Base-by-base conservation (phyloP, 2,888 invertebrate genomes). In the Ophion ventricosus region DNA sequence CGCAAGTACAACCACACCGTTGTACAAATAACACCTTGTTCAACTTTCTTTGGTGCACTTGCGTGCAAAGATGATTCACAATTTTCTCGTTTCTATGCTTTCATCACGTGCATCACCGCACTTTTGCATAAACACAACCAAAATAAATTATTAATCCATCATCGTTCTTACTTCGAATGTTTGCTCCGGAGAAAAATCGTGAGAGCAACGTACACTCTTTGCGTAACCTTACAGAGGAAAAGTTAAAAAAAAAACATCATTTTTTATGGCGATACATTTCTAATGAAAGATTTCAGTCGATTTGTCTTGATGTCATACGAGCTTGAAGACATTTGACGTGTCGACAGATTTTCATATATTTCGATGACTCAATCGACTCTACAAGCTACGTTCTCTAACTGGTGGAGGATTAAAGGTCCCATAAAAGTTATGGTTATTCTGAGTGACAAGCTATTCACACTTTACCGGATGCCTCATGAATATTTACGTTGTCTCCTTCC, bases 1-100 rank as follows among this genome's bases (percentile, higher is more conserved):
- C 23, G 70, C 29, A 56, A 29, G 35, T 35, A 23, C 29, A 57
- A 81, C 81, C 76, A 70, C 81, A 72, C 76, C 61, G 76, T 74
- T 56, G 54, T 40, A 26, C 40, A 66, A 40, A 73, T 64, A 8
- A 29, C 54, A 56, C 35, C 23, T 40, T 35, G 40, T 66, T 25
- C 49, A 59, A 43, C n/a, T 66, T 25, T 26, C 26, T 67, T 17
- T 20, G 29, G 5, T 23, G 43, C 40, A 43, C 29, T 20, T 11
- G 59, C 59, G 17, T 11, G 57, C 2, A 17, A 23, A 74, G 67
- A 80, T 54, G 59, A 74, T 74, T 17, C 7, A 67, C 57, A 43
- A 73, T 66, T 66, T 74, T 35, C 35, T 66, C 10, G 35, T 63
- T 20, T 25, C 69, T 26, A 49, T 20, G 23, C 10, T 75, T 75